Conservation (phyloP, 2,888 invertebrate species). For the Watsonalla cultraria region DNA sequence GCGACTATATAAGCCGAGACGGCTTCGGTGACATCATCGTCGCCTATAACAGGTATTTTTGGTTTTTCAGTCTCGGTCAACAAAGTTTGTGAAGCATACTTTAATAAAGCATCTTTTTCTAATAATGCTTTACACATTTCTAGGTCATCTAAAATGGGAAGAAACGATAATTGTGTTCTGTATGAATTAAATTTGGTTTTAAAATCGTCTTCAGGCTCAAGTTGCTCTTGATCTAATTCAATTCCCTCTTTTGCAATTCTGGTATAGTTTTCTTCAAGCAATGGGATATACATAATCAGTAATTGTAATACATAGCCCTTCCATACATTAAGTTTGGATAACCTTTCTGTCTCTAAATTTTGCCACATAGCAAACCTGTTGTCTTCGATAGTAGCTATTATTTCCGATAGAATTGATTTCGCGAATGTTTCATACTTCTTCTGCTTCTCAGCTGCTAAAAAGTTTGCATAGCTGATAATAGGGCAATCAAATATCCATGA, state of each 20-base stretch:
- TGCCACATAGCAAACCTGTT: conserved; percentile 52
- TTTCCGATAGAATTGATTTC: conserved; percentile 58
- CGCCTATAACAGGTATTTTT: conserved; percentile 58
- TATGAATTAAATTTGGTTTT: conserved; percentile 24
- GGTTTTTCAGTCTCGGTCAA: conserved; percentile 36
- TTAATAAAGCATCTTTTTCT: conserved; percentile 28
- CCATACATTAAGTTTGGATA: conserved; percentile 56
- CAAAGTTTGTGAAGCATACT: conserved; percentile 60
- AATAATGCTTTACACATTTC: conserved; percentile 34
- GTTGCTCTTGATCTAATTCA: conserved; percentile 9
- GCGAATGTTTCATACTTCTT: conserved; percentile 45
- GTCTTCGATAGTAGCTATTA: conserved; percentile 60
- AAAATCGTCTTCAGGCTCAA: conserved; percentile 9
- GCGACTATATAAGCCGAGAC: conserved; percentile 49
- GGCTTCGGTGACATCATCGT: conserved; percentile 61
- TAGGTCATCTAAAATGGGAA: conserved; percentile 50
- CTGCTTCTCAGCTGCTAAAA: conserved; percentile 37
- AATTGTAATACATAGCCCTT: conserved; percentile 21
- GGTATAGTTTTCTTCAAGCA: conserved; percentile 23
- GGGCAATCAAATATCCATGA: conserved; percentile 71
- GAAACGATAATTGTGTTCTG: conserved; percentile 27
- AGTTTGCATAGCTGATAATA: conserved; percentile 52
- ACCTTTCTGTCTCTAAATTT: conserved; percentile 52
- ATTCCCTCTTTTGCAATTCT: conserved; percentile 2
- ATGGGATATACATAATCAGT: conserved; percentile 37